A percentile compares a stretch with the other conserved stretches of the same genome.
Evolutionary conservation across 2,888 invertebrate genomes (phyloP).

Genomic region (Micoletzkya japonica): DNA sequence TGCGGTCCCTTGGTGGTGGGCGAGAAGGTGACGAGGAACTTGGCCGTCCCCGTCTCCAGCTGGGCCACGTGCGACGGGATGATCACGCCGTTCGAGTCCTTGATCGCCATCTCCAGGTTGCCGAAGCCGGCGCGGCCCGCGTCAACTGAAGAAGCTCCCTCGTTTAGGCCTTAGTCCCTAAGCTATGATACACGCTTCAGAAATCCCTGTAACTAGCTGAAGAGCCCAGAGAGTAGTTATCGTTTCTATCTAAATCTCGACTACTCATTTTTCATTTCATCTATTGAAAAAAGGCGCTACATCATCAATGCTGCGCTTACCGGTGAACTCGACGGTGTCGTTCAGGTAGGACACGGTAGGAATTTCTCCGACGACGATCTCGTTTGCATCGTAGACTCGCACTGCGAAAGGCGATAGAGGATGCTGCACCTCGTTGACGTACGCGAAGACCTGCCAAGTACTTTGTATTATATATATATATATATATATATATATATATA

Average conservation of each 20-base stretch:
- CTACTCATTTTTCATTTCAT: not conserved
- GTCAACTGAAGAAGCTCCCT: constrained; percentile 73
- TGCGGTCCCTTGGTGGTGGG: constrained; percentile 92
- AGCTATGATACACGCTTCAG: not conserved
- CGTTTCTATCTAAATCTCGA: not conserved
- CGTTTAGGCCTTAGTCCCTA: not conserved
- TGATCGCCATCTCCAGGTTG: constrained; percentile 87
- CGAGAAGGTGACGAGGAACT: constrained; percentile 76
- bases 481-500: not conserved
- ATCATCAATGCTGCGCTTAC: constrained; percentile 32
- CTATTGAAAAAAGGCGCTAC: not conserved
- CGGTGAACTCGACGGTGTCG: constrained; percentile 66
- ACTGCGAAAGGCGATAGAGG: constrained; percentile 60
- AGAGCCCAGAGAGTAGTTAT: no score
- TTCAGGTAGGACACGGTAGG: constrained; percentile 85
- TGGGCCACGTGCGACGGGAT: constrained; percentile 64
- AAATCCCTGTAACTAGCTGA: not conserved
- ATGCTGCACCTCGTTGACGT: constrained; percentile 58
- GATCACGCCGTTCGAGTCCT: constrained; percentile 82
- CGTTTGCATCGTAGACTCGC: constrained; percentile 72
- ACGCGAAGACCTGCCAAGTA: constrained; percentile 42
- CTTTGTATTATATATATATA: not conserved
- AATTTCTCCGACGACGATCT: constrained; percentile 89
- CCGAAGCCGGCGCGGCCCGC: constrained; percentile 96
- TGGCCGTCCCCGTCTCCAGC: constrained; percentile 52